These are phyloP conservation scores for Drosophila mimetica DNA, from an alignment of 2,888 invertebrate species.

Conservation along the genomic window DNA sequence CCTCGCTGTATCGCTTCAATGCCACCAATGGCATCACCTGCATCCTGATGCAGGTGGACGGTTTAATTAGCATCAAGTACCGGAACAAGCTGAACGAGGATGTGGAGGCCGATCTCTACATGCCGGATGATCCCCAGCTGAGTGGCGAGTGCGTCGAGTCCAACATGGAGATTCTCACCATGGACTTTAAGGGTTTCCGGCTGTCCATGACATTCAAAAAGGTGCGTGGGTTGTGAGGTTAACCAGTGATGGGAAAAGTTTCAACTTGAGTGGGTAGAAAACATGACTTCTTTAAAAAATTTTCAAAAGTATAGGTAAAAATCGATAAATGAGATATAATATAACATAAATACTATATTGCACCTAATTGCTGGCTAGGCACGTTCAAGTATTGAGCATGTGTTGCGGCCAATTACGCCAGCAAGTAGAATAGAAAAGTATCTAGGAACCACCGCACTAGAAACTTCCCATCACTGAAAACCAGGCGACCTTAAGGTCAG, in stretches of 20 bases:
- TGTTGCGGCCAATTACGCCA: neutral
- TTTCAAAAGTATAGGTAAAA: neutral
- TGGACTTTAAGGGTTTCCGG: slow-evolving; percentile 91
- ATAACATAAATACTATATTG: neutral
- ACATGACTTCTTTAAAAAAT: too few relatives aligned
- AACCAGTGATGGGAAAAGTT: neutral
- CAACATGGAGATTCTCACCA: slow-evolving; percentile 89
- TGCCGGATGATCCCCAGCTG: slow-evolving; percentile 90
- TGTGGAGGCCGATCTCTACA: slow-evolving; percentile 89
- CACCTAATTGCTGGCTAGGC: neutral
- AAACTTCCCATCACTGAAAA: neutral
- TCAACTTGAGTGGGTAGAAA: neutral
- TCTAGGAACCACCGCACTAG: neutral
- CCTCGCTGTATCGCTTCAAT: slow-evolving; percentile 88
- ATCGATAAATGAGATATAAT: neutral
- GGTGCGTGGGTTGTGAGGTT: slow-evolving; percentile 85
- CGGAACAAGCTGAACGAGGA: slow-evolving; percentile 88
- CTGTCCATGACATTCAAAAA: slow-evolving; percentile 92
- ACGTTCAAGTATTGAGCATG: neutral
- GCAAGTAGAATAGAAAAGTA: neutral
- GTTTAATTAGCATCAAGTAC: slow-evolving; percentile 89
- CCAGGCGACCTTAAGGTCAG: slow-evolving; percentile 27
- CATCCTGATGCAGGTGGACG: slow-evolving; percentile 89
- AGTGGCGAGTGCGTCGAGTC: slow-evolving; percentile 91
- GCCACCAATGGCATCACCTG: slow-evolving; percentile 90